These are phyloP conservation scores for Parapsyche elsis DNA, from an alignment of 1,140 invertebrate species.

Conservation along the genomic window DNA sequence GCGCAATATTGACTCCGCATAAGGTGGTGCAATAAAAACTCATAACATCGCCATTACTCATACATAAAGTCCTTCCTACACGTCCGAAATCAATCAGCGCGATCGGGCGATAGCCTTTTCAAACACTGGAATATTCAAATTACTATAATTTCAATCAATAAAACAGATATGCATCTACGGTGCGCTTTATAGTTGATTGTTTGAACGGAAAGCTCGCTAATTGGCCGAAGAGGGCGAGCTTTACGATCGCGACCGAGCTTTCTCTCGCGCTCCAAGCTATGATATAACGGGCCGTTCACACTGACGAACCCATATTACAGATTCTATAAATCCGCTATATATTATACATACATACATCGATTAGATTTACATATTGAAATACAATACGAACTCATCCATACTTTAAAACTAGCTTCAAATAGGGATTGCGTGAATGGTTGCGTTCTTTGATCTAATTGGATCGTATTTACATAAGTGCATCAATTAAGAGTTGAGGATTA, in stretches of 20 bases:
- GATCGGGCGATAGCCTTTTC: constrained; percentile 31
- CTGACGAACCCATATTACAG: not conserved
- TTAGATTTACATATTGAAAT: too few species aligned
- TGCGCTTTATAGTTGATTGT: constrained; percentile 37
- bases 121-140: constrained; percentile 13
- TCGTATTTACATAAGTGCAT: too few species aligned
- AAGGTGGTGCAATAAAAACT: constrained; percentile 6
- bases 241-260: not conserved
- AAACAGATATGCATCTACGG: constrained; percentile 36
- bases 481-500: not conserved
- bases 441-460: too few species aligned
- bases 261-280: not conserved
- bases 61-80: not conserved
- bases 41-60: too few species aligned
- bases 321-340: not conserved
- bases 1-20: not conserved
- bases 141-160: constrained; percentile 44
- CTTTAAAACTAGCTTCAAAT: too few species aligned
- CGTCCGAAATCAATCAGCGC: constrained; percentile 23
- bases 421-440: too few species aligned
- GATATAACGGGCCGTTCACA: not conserved
- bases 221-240: not conserved
- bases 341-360: not conserved
- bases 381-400: too few species aligned
- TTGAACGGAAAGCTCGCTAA: constrained; percentile 31